Percentiles rank a stretch among this genome's conserved stretches.
phyloP scores from a whole-genome alignment of 1,140 invertebrate species.

The Atta colombica region DNA sequence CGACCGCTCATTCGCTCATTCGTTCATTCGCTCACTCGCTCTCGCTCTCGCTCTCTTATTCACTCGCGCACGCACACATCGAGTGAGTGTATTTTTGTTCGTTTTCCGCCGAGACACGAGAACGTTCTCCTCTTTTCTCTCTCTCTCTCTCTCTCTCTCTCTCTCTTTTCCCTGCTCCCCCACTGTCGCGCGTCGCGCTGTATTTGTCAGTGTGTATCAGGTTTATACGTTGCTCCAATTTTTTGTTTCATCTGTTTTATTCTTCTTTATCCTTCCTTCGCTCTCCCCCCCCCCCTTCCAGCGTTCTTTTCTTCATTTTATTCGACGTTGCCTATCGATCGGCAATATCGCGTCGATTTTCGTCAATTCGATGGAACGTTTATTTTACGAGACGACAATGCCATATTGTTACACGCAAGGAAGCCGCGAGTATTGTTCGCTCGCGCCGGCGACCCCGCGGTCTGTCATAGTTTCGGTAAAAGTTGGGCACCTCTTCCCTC shows the following conservation, averaged over 20 bases:
- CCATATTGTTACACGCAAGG: slow-evolving; percentile 43
- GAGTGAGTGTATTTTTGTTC: slow-evolving; percentile 54
- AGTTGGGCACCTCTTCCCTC: not conserved
- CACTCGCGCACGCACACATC: not conserved
- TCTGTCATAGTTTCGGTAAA: slow-evolving; percentile 8
- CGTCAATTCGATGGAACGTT: slow-evolving; percentile 13
- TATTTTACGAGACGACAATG: slow-evolving; percentile 16
- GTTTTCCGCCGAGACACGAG: slow-evolving; percentile 46
- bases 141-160: not conserved
- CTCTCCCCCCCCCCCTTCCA: not conserved
- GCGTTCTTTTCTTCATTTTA: slow-evolving; percentile 1
- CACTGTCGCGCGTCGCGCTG: slow-evolving; percentile 23
- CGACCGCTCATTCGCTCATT: not conserved
- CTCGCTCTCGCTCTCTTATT: slow-evolving; percentile 5
- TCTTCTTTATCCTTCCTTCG: not conserved
- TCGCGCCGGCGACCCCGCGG: not conserved
- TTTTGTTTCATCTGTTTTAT: slow-evolving; percentile 35
- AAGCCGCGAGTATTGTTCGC: slow-evolving; percentile 16
- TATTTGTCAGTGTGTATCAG: slow-evolving; percentile 52
- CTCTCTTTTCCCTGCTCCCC: not conserved
- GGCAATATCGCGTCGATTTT: slow-evolving; percentile 38
- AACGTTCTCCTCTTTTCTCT: slow-evolving; percentile 39
- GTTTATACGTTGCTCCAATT: slow-evolving; percentile 50
- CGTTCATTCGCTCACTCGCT: not conserved
- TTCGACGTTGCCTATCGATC: slow-evolving; percentile 46